phyloP scores from a whole-genome alignment of 2,797 vertebrate genomes.

The Girardinus metallicus region DNA sequence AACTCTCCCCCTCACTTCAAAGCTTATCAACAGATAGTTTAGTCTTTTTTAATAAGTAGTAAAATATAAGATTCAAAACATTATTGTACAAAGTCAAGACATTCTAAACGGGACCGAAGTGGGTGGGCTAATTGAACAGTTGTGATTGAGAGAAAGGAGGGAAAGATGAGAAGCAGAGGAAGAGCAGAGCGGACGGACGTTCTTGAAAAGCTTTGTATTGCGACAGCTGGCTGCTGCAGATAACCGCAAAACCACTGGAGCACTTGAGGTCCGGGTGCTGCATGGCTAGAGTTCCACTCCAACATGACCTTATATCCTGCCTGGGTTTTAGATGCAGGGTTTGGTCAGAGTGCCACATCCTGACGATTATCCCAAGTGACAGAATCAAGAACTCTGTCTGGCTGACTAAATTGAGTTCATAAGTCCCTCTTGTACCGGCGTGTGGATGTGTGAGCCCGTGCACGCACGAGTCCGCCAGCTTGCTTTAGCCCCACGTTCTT shows the following conservation, averaged over 20 bases:
- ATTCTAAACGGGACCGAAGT: slow-evolving; percentile 23
- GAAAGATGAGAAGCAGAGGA: slow-evolving; percentile 60
- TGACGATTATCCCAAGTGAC: slow-evolving; percentile 78
- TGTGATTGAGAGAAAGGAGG: slow-evolving; percentile 36
- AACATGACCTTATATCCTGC: slow-evolving; percentile 81
- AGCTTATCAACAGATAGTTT: slow-evolving; percentile 27
- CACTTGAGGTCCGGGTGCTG: slow-evolving; percentile 78
- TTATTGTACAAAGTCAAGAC: slow-evolving; percentile 8
- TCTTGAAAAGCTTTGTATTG: slow-evolving; percentile 72
- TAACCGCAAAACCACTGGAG: slow-evolving; percentile 81
- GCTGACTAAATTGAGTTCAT: slow-evolving; percentile 75
- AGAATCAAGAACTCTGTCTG: slow-evolving; percentile 76
- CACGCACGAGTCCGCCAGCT: slow-evolving; percentile 6
- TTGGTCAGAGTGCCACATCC: slow-evolving; percentile 74
- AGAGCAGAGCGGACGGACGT: slow-evolving; percentile 65
- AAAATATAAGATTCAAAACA: neutral
- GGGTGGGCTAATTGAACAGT: slow-evolving; percentile 43
- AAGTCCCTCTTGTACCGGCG: slow-evolving; percentile 54
- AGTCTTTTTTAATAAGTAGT: neutral
- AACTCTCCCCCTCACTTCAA: slow-evolving; percentile 9
- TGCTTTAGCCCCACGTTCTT: slow-evolving; percentile 34
- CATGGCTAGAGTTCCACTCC: slow-evolving; percentile 78
- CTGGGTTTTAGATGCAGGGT: slow-evolving; percentile 68
- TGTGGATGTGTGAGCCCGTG: slow-evolving; percentile 24
- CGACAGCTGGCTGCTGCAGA: slow-evolving; percentile 78